Percentiles rank a stretch among this genome's conserved stretches.
phyloP scores from a whole-genome alignment of 2,797 vertebrate genomes.

The Mallotus villosus region DNA sequence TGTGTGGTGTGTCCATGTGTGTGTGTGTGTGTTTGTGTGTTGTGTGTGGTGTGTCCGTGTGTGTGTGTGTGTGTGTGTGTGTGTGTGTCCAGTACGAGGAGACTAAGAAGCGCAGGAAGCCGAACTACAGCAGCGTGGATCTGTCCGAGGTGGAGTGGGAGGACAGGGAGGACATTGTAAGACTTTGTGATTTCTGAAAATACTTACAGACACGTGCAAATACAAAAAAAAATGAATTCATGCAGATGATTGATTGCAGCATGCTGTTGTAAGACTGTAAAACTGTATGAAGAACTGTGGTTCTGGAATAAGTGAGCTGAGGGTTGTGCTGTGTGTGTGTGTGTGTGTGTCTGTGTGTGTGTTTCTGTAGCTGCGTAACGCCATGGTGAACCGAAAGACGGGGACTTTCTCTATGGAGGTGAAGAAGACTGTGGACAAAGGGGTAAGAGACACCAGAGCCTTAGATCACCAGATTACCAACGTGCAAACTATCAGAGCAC shows the following conservation, averaged over 20 bases:
- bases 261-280: no score
- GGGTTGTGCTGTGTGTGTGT: background rate
- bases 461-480: background rate
- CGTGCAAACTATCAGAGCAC: background rate
- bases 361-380: slow-evolving; percentile 87
- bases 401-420: slow-evolving; percentile 97
- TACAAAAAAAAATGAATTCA: no score
- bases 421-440: slow-evolving; percentile 98
- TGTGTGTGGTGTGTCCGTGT: no score
- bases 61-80: background rate
- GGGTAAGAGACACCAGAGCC: slow-evolving; percentile 75
- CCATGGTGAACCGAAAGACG: slow-evolving; percentile 97
- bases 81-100: slow-evolving; percentile 77
- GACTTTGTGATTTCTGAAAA: slow-evolving; percentile 27
- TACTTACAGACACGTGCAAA: slow-evolving; percentile 5
- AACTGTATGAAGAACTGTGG: no score
- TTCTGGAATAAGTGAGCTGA: no score
- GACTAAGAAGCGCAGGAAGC: slow-evolving; percentile 83
- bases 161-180: slow-evolving; percentile 84
- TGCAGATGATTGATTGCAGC: no score
- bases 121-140: slow-evolving; percentile 87
- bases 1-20: no score
- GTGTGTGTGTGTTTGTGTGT: no score
- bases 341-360: slow-evolving; percentile 23
- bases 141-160: slow-evolving; percentile 90